Conservation (phyloP, 2,888 invertebrate species). For the Argyresthia goedartella region DNA sequence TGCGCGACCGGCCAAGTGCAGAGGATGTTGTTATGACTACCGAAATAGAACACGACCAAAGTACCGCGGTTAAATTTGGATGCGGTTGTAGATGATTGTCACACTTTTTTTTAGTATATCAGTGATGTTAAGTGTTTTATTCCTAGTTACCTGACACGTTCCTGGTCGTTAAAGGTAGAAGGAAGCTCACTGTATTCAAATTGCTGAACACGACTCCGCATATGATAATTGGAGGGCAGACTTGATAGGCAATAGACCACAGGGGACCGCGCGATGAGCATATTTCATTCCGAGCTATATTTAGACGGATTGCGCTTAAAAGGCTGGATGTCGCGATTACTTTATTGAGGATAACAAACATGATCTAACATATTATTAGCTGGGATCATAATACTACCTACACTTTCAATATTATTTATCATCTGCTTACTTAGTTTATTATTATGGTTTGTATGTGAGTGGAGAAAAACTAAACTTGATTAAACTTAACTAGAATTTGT, state of each 20-base stretch:
- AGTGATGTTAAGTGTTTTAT: not conserved
- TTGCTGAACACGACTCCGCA: conserved; percentile 38
- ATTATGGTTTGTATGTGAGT: not conserved
- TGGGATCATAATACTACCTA: not conserved
- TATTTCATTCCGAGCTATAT: conserved; percentile 26
- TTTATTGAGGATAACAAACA: conserved; percentile 17
- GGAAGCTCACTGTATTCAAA: conserved; percentile 43
- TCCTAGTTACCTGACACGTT: conserved; percentile 12
- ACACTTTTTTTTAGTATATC: no score
- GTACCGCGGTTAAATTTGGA: conserved; percentile 12
- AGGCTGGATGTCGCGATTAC: conserved; percentile 31
- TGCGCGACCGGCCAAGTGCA: conserved; percentile 58
- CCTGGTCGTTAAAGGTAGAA: conserved; percentile 11
- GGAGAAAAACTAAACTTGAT: no score
- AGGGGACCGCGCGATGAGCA: conserved; percentile 22
- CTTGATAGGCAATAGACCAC: conserved; percentile 32
- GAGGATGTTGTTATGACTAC: conserved; percentile 45
- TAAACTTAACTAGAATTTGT: no score
- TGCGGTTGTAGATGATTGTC: not conserved
- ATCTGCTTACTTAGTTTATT: not conserved
- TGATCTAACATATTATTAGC: conserved; percentile 6
- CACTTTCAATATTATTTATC: not conserved
- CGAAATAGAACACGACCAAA: conserved; percentile 43
- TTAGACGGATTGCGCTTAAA: conserved; percentile 26
- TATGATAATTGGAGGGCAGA: conserved; percentile 38